Percentiles rank a stretch among this genome's conserved stretches.
These are phyloP conservation scores for Dryas iulia DNA, from an alignment of 1,140 invertebrate genomes.

Conservation along the genomic window DNA sequence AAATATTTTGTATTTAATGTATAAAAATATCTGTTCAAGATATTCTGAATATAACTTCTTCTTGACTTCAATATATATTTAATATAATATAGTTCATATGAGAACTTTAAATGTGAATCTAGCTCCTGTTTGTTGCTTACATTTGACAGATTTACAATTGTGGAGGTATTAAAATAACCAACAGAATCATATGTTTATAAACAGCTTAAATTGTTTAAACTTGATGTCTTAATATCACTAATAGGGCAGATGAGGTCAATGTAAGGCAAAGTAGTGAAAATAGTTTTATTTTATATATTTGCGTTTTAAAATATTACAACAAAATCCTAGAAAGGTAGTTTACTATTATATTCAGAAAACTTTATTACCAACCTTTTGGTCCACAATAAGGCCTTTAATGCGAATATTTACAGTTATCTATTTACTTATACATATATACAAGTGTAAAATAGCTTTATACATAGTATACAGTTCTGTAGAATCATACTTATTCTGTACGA, in stretches of 20 bases:
- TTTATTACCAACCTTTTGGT: conserved; percentile 49
- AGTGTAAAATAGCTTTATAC: conserved; percentile 18
- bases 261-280: not conserved
- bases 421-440: conserved; percentile 18
- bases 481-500: not conserved
- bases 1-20: no score
- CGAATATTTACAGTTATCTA: conserved; percentile 19
- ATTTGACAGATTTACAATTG: no score
- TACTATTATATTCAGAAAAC: not conserved
- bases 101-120: no score
- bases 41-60: no score
- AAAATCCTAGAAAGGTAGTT: not conserved
- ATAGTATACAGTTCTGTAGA: conserved; percentile 9
- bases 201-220: not conserved
- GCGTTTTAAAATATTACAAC: not conserved
- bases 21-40: no score
- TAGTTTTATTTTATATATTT: not conserved
- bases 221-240: not conserved
- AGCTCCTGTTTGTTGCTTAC: no score
- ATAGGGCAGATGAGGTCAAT: not conserved
- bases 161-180: no score
- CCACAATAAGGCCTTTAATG: conserved; percentile 62
- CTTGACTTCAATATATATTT: no score
- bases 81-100: no score
- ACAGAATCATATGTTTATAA: no score